Percentiles rank a stretch among this genome's conserved stretches.
phyloP scores from a whole-genome alignment of 2,113 vertebrate species.

The Prionailurus viverrinus region DNA sequence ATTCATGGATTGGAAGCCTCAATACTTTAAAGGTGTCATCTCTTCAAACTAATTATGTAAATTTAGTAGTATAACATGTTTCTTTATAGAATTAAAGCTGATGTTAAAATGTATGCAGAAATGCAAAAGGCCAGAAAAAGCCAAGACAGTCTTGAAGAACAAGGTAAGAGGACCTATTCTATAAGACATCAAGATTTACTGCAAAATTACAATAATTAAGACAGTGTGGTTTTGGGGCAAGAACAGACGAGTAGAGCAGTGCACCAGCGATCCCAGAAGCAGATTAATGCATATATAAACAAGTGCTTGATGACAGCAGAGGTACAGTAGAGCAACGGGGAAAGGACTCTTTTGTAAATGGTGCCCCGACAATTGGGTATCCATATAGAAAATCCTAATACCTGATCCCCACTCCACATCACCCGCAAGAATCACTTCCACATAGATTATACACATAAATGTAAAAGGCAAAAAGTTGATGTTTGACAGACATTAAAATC shows the following conservation, averaged over 20 bases:
- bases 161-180: not conserved
- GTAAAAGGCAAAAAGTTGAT: not conserved
- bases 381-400: not conserved
- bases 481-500: not conserved
- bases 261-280: not conserved
- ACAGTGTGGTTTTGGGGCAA: not conserved
- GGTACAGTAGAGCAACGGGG: not conserved
- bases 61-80: not conserved
- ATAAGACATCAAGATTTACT: not conserved
- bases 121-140: not conserved
- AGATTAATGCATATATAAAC: not conserved
- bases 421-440: not conserved
- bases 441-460: not conserved
- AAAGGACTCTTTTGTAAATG: not conserved
- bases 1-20: not conserved
- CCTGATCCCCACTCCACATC: not conserved
- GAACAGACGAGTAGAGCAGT: not conserved
- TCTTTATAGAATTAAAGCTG: not conserved
- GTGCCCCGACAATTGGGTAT: not conserved
- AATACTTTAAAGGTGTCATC: not conserved
- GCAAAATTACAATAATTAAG: not conserved
- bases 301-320: not conserved
- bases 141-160: not conserved
- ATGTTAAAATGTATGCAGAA: slow-evolving; percentile 3
- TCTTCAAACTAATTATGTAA: not conserved